A percentile compares a stretch with the other conserved stretches of the same genome.
Conservation (phyloP, 2,888 invertebrate species). For the Fissipunctia ypsillon region DNA sequence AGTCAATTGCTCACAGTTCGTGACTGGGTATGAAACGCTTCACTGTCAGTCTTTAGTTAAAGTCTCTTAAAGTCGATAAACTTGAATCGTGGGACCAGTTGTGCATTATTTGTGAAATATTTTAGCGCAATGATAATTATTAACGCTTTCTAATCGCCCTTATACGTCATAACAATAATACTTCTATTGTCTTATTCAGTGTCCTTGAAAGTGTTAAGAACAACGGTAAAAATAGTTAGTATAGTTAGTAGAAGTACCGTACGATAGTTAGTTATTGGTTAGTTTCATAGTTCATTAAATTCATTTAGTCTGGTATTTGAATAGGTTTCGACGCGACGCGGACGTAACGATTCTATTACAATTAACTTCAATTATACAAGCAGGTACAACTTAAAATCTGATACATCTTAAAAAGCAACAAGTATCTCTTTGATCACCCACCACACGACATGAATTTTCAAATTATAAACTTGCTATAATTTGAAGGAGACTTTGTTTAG, state of each 20-base stretch:
- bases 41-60: slow-evolving; percentile 58
- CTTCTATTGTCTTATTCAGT: no score
- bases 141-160: no score
- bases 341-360: neutral
- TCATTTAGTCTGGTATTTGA: neutral
- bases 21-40: slow-evolving; percentile 72
- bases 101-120: neutral
- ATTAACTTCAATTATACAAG: neutral
- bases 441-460: neutral
- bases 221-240: neutral
- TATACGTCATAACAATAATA: no score
- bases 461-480: neutral
- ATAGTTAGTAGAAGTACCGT: no score
- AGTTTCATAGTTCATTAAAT: neutral
- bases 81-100: slow-evolving; percentile 19
- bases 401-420: neutral
- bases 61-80: slow-evolving; percentile 45
- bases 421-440: neutral
- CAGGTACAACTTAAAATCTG: neutral
- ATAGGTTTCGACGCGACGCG: neutral
- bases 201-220: no score
- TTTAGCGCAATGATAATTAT: neutral
- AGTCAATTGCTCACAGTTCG: slow-evolving; percentile 83
- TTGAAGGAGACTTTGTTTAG: neutral
- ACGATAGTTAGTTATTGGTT: no score